Evolutionary conservation across 2,888 invertebrate species (phyloP), one percentile per base, ranked within the genome.

Genomic region (Luperina testacea): DNA sequence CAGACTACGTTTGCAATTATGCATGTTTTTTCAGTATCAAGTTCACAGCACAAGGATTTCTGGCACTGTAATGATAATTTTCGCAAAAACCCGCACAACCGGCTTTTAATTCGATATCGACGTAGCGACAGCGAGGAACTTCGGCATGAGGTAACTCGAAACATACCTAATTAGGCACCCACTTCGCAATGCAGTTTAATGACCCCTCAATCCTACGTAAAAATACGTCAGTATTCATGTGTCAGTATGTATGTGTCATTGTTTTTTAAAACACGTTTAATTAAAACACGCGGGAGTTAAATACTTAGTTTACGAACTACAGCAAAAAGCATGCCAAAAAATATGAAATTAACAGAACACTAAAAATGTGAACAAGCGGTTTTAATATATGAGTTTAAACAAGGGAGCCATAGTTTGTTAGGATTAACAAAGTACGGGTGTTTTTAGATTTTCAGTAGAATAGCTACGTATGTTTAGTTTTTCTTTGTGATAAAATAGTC

Each of bases 131-230:
- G 67, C 81, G 48, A 78, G 75, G 59, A 76, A 81, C 80, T 77
- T 79, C 27, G 71, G 77, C 73, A 73, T 85, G 78, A 80, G 77
- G 77, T 81, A 80, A 84, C n/a, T n/a, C 72, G 74, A 80, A 84
- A 79, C 71, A 59, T 57, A 61, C 79, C 68, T 80, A 87, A 87
- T 88, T 87, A 88, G 83, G 81, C 86, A 89, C 74, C 78, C 72
- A 85, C 82, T 78, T 83, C 74, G 82, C 69, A 83, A 73, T 82
- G 72, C 32, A 78, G 88, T 81, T 74, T 78, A 89, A 80, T 88
- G 85, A 88, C 75, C 89, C 72, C 51, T 13, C 20, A 67, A 59
- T 77, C 75, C 82, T 82, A 81, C 80, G 83, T 80, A 75, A 72
- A 68, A 72, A 72, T 68, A 68, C 72, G 20, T 71, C 45, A 65